Base-by-base conservation (phyloP, 1,140 invertebrate species). In the Listronotus bonariensis region DNA sequence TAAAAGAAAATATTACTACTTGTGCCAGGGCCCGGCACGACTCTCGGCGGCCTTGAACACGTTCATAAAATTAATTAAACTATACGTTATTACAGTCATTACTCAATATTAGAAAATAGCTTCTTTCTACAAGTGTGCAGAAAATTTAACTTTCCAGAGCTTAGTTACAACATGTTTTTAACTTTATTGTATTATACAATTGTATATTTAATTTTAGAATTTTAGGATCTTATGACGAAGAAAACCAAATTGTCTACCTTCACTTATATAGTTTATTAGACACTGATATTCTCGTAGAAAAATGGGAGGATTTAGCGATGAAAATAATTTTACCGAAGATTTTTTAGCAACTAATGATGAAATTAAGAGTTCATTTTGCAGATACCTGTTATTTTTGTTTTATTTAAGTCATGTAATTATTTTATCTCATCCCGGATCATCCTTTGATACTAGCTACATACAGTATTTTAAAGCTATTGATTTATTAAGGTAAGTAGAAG, bases 371-470 rank as follows among this genome's bases (percentile, higher is more conserved):
- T 87, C 86, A 70, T 88, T 90, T 76, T 89, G 89, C 18, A 86
- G 86, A 75, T 84, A 85, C 14, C 79, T 95, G n/a, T 81, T 93
- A 1, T 80, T 93, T 38, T 77, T 95, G 20, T 93, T 95, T 79
- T 88, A 88, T 65, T 76, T 95, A 26, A 93, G 92, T 51, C 92
- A 96, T 73, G 85, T 96, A 63, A 80, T 92, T 26, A 79, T 92
- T 52, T 73, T 91, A 1, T 88, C 84, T 20, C 86, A 87, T 74
- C 88, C 88, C 0, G 84, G 83, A 2, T 81, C 84, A 61, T 84
- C 82, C 3, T 94, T 95, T 83, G 92, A 95, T 80, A 83, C 91
- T 4, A 90, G 86, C 75, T 95, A 93, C 72, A 81, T 95, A 36
- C 86, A 92, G 73, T 79, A 93, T 58, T 95, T 96, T 77, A 86